Evolutionary conservation across 2,113 vertebrate genomes (phyloP).

Genomic region (Corythoichthys haematopterus): DNA sequence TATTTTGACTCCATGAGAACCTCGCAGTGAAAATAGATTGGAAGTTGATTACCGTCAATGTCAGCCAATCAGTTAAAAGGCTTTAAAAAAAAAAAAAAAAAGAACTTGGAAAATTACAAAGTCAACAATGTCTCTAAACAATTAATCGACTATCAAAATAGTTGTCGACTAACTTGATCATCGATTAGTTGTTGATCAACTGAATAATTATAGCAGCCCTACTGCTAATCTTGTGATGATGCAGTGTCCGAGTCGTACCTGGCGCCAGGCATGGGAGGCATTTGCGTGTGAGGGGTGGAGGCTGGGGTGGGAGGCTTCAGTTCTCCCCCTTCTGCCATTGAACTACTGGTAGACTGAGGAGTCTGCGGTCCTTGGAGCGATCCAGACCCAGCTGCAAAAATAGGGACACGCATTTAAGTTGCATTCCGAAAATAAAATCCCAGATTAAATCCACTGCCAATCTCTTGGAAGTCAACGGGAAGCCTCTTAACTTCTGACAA

Average conservation of each 20-base stretch:
- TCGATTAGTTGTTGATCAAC: too few species aligned
- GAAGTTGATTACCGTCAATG: too few species aligned
- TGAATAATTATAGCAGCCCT: too few species aligned
- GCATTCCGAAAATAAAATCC: background rate
- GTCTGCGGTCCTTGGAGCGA: conserved; percentile 98
- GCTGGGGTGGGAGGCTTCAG: conserved; percentile 97
- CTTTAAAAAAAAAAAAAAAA: background rate
- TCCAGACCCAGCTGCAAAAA: conserved; percentile 87
- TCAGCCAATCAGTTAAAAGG: too few species aligned
- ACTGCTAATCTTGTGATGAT: background rate
- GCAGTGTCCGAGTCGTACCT: conserved; percentile 70
- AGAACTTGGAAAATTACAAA: background rate
- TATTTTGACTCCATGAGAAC: too few species aligned
- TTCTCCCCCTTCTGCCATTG: conserved; percentile 97
- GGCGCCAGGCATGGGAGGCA: conserved; percentile 89
- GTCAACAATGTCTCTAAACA: too few species aligned
- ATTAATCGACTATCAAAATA: too few species aligned
- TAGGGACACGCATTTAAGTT: background rate
- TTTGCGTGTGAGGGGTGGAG: conserved; percentile 93
- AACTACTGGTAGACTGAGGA: conserved; percentile 97
- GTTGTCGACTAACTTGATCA: too few species aligned
- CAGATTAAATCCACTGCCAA: conserved; percentile 21
- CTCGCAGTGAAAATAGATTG: too few species aligned
- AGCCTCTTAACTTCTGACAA: conserved; percentile 35
- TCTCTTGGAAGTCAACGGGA: conserved; percentile 30